These are phyloP conservation scores for Thalassaphorura encarpata DNA, from an alignment of 1,140 invertebrate genomes.

Conservation along the genomic window DNA sequence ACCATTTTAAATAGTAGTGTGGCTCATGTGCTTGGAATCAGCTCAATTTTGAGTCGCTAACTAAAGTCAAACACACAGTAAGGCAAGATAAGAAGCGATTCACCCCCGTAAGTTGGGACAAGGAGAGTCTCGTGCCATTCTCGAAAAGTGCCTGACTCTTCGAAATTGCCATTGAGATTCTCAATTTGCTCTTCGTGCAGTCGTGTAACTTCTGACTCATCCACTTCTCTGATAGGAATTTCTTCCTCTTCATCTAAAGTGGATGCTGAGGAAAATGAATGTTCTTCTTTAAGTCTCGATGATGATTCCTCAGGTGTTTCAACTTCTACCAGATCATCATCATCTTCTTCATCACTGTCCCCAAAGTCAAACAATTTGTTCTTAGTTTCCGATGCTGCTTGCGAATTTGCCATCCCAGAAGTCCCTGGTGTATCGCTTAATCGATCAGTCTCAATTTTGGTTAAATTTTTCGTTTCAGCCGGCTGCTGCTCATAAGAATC, in stretches of 20 bases:
- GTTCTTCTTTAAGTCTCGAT: no score
- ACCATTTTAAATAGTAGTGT: no score
- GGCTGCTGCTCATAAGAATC: neutral
- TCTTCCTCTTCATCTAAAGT: neutral
- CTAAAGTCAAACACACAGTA: constrained; percentile 83
- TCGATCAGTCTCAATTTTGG: neutral
- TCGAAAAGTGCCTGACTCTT: constrained; percentile 51
- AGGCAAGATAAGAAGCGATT: constrained; percentile 74
- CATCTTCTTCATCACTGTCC: constrained; percentile 1
- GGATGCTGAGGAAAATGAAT: neutral
- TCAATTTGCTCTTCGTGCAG: constrained; percentile 41
- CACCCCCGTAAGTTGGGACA: constrained; percentile 54
- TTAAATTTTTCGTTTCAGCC: neutral
- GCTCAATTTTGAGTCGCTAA: no score
- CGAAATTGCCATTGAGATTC: constrained; percentile 53
- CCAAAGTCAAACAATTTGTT: neutral
- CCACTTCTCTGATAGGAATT: neutral
- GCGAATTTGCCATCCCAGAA: no score
- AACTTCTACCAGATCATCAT: constrained; percentile 6
- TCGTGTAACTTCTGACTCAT: constrained; percentile 36
- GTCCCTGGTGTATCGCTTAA: no score
- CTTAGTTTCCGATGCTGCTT: neutral
- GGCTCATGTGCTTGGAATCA: no score
- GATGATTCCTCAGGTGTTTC: no score
- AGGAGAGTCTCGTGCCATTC: constrained; percentile 65